These are phyloP conservation scores for Labeo rohita DNA, from an alignment of 2,113 vertebrate species.

Conservation along the genomic window DNA sequence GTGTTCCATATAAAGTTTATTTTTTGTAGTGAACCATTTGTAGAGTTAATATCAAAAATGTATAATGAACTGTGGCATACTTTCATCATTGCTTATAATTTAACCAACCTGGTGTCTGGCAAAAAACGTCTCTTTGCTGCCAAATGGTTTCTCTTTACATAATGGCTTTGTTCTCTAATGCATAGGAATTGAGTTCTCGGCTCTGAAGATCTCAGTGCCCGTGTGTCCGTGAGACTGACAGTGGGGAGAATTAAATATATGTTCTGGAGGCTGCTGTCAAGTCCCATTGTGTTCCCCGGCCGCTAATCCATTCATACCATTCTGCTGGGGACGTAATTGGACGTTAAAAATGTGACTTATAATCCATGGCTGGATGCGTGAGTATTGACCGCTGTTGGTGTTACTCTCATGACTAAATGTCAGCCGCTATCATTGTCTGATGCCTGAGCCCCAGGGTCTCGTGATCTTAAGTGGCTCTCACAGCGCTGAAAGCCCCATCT, in stretches of 20 bases:
- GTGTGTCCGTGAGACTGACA: slow-evolving; percentile 59
- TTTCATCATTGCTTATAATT: not conserved
- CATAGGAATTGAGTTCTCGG: not conserved
- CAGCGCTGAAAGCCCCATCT: not conserved
- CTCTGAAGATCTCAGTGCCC: slow-evolving; percentile 29
- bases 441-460: not conserved
- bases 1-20: not conserved
- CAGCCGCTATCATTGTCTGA: slow-evolving; percentile 38
- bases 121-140: not conserved
- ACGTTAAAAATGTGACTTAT: slow-evolving; percentile 60
- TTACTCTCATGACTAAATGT: slow-evolving; percentile 35
- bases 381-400: slow-evolving; percentile 45
- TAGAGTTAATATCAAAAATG: not conserved
- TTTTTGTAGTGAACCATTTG: not conserved
- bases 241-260: slow-evolving; percentile 61
- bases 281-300: slow-evolving; percentile 60
- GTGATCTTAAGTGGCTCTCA: slow-evolving; percentile 16
- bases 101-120: not conserved
- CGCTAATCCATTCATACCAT: slow-evolving; percentile 65
- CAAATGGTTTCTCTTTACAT: slow-evolving; percentile 28
- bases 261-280: slow-evolving; percentile 60
- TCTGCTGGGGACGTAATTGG: slow-evolving; percentile 62
- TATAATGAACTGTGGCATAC: not conserved
- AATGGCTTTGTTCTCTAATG: slow-evolving; percentile 43
- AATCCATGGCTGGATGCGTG: slow-evolving; percentile 26